Evolutionary conservation across 2,797 vertebrate species (phyloP).

Genomic region (Coranthus polyacanthus): DNA sequence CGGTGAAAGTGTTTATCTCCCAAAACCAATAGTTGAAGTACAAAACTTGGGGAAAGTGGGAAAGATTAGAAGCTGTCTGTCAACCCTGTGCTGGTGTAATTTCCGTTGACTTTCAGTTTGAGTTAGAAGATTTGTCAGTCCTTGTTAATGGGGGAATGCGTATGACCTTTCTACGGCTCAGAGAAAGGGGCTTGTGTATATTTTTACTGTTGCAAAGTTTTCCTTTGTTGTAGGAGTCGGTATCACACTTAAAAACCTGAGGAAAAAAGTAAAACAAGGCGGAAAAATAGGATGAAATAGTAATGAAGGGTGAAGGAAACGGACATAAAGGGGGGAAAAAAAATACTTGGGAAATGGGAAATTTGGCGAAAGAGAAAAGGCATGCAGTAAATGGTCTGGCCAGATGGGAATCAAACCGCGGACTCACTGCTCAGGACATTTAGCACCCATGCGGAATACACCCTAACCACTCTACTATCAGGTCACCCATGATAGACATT

Average conservation of each 20-base stretch:
- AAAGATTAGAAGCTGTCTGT: slow-evolving; percentile 57
- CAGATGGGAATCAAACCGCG: no score
- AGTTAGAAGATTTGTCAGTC: slow-evolving; percentile 43
- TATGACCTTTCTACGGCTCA: slow-evolving; percentile 22
- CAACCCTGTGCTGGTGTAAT: slow-evolving; percentile 34
- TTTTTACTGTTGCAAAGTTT: slow-evolving; percentile 12
- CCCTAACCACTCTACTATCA: no score
- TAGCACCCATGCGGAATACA: no score
- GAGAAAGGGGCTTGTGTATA: slow-evolving; percentile 3
- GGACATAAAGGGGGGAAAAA: no score
- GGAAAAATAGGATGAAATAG: neutral
- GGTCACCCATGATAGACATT: neutral
- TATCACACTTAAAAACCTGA: slow-evolving; percentile 23
- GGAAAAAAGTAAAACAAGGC: slow-evolving; percentile 5
- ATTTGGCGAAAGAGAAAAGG: no score
- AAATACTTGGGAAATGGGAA: no score
- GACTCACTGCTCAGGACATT: no score
- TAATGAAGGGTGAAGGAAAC: slow-evolving; percentile 3
- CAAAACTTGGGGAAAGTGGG: slow-evolving; percentile 41
- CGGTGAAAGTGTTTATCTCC: slow-evolving; percentile 65
- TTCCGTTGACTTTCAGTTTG: slow-evolving; percentile 32
- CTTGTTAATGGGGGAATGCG: slow-evolving; percentile 50
- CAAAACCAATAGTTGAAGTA: slow-evolving; percentile 48
- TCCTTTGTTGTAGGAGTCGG: slow-evolving; percentile 22
- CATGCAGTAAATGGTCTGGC: no score